Evolutionary conservation across 2,797 vertebrate genomes (phyloP).

Genomic region (Neosilurus hyrtlii): DNA sequence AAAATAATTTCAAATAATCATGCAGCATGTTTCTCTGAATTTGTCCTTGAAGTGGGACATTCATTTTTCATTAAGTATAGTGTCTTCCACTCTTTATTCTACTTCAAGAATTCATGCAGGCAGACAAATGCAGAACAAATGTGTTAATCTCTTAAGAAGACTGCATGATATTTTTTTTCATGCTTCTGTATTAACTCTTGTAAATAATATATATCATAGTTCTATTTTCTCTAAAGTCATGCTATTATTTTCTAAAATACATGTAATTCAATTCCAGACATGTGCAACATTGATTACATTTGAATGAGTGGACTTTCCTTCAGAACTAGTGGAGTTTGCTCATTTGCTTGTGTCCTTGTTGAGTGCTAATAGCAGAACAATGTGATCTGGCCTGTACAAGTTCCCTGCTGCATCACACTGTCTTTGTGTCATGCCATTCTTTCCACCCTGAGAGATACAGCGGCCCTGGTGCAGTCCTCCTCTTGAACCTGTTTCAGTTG

Average conservation of each 20-base stretch:
- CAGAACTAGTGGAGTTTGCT: not conserved
- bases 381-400: not conserved
- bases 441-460: not conserved
- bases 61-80: not conserved
- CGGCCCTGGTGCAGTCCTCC: not conserved
- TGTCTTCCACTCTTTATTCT: not conserved
- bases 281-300: too few relatives aligned
- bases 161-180: not conserved
- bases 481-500: not conserved
- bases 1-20: not conserved
- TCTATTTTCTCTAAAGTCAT: not conserved
- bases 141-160: constrained; percentile 4
- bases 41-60: not conserved
- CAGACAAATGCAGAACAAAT: not conserved
- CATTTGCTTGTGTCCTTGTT: not conserved
- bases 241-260: not conserved
- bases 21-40: not conserved
- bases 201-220: not conserved
- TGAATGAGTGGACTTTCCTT: not conserved
- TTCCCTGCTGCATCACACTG: not conserved
- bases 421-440: not conserved
- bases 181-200: constrained; percentile 4
- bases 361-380: not conserved
- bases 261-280: not conserved
- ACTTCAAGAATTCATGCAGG: not conserved